Evolutionary conservation across 2,797 vertebrate species (phyloP), one percentile per base, ranked within the genome.

Genomic region (Etheostoma nigrum): DNA sequence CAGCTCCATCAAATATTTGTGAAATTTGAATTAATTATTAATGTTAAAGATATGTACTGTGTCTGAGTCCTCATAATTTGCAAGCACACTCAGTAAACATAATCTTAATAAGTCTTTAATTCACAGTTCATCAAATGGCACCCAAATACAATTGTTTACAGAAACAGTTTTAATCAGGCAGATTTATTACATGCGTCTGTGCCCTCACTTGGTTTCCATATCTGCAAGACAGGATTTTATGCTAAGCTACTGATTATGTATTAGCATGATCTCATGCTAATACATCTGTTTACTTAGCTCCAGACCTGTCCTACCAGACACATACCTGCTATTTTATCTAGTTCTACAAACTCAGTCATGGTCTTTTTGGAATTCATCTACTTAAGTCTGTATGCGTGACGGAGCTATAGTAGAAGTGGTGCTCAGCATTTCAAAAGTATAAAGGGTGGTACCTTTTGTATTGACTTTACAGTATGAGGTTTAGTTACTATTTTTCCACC

Each of bases 141-240:
- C 44, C 45, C 55, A 75, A 75, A 67, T 84, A 60, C 74, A 86
- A 77, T 59, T 83, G 86, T 88, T 87, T 85, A 83, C 60, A 83
- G 55, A 86, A 82, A 86, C 79, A 83, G 74, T 81, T 85, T 88
- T 91, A 88, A 91, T 91, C 79, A 87, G 82, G 76, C 79, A 81
- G 78, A 87, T 70, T 89, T 90, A 95, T 93, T 88, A 92, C 86
- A 83, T 55, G 55, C 59, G 72, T 76, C 87, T 87, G 73, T 79
- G 83, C 67, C 70, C 67, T 89, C 78, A 68, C 75, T 89, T 69
- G 69, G 69, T 81, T 87, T 69, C 82, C 81, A 66, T 90, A 89
- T 92, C 90, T 89, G 83, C 77, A 4, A 84, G 83, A 84, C 80
- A 92, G 67, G 14, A 85, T 90, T 73, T 88, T 80, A 85, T 84